Conservation (phyloP, 2,888 invertebrate genomes). For the Orchestes rusci region DNA sequence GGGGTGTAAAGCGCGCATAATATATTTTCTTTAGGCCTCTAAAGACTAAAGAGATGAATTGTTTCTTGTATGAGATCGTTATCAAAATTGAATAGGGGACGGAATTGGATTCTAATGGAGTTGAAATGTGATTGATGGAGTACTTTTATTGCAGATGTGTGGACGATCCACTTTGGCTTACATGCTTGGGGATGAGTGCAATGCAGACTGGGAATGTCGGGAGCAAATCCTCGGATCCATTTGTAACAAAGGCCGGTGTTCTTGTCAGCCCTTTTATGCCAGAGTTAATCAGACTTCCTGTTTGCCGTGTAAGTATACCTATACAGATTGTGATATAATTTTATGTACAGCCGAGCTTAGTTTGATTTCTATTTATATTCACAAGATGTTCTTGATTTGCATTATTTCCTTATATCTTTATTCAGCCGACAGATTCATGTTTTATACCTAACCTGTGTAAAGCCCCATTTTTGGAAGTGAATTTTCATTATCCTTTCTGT, state of each 20-base stretch:
- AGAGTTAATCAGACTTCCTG: slow-evolving; percentile 70
- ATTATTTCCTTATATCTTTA: too few relatives aligned
- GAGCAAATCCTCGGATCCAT: slow-evolving; percentile 53
- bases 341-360: not conserved
- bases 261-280: slow-evolving; percentile 77
- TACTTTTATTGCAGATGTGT: slow-evolving; percentile 32
- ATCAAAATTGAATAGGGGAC: slow-evolving; percentile 20
- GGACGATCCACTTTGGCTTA: slow-evolving; percentile 33
- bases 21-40: slow-evolving; percentile 21
- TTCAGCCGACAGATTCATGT: too few relatives aligned
- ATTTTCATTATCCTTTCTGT: too few relatives aligned
- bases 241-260: slow-evolving; percentile 65
- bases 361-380: not conserved
- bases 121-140: not conserved
- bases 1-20: too few relatives aligned
- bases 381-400: not conserved
- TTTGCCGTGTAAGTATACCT: slow-evolving; percentile 76
- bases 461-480: too few relatives aligned
- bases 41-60: slow-evolving; percentile 21
- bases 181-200: slow-evolving; percentile 57
- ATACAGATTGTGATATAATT: not conserved
- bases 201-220: slow-evolving; percentile 57
- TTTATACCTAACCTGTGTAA: too few relatives aligned
- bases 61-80: slow-evolving; percentile 23
- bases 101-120: not conserved